Percentiles rank a stretch among this genome's conserved stretches.
Evolutionary conservation across 2,113 vertebrate species (phyloP).

Genomic region (Microcebus lehilahytsara): DNA sequence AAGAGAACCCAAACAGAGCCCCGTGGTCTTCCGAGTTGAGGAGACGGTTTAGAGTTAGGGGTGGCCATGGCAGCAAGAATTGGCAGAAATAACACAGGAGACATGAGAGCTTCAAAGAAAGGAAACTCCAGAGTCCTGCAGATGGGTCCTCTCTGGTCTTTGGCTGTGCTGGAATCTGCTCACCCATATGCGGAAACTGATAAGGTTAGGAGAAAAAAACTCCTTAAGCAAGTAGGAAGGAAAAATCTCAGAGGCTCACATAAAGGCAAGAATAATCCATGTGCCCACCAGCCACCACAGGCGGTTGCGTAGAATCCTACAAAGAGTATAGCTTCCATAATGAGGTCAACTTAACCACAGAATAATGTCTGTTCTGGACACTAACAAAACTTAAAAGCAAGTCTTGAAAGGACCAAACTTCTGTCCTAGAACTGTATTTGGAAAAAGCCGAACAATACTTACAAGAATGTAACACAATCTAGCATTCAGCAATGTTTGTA

Average conservation of each 20-base stretch:
- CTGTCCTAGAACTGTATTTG: too few relatives aligned
- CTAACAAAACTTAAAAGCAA: too few relatives aligned
- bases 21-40: not conserved
- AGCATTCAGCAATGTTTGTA: too few relatives aligned
- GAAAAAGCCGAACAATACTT: too few relatives aligned
- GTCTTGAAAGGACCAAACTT: too few relatives aligned
- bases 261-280: not conserved
- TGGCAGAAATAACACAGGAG: not conserved
- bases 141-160: not conserved
- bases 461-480: too few relatives aligned
- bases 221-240: not conserved
- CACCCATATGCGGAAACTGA: not conserved
- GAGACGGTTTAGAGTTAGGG: not conserved
- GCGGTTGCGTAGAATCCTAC: not conserved
- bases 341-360: too few relatives aligned
- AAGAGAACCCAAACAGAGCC: not conserved
- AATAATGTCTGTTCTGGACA: too few relatives aligned
- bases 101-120: not conserved
- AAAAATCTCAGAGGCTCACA: not conserved
- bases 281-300: not conserved
- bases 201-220: not conserved
- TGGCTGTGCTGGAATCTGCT: not conserved
- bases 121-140: not conserved
- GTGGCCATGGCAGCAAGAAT: not conserved
- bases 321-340: not conserved